Conservation (phyloP, 1,140 invertebrate species). For the Lamellibrachia luymesi region DNA sequence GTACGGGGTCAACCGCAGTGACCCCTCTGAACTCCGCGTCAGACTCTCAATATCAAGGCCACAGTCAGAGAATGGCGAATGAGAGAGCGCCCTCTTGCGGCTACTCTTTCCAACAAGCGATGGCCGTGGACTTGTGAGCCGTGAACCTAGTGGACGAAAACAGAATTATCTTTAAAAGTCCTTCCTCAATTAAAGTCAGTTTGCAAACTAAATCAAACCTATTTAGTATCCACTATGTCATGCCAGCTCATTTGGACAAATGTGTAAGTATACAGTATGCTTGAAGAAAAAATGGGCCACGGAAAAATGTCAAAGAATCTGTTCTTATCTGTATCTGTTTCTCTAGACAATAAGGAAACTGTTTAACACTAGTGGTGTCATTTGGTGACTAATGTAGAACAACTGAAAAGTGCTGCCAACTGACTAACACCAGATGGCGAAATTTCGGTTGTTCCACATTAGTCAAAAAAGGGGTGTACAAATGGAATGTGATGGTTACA, state of each 20-base stretch:
- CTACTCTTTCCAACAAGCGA: slow-evolving; percentile 52
- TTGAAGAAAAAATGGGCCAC: too few species aligned
- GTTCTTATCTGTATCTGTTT: too few species aligned
- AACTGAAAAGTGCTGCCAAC: too few species aligned
- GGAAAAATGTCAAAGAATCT: too few species aligned
- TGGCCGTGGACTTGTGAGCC: slow-evolving; percentile 62
- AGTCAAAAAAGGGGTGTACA: not conserved
- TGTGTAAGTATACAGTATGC: too few species aligned
- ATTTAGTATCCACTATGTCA: not conserved
- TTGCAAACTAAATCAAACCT: not conserved
- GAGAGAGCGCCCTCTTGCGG: slow-evolving; percentile 87
- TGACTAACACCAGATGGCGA: too few species aligned
- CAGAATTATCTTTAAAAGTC: not conserved
- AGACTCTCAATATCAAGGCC: slow-evolving; percentile 92
- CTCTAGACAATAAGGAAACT: too few species aligned
- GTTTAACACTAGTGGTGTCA: too few species aligned
- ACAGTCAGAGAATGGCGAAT: slow-evolving; percentile 87
- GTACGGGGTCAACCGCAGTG: slow-evolving; percentile 78
- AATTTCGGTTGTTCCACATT: too few species aligned
- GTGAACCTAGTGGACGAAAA: slow-evolving; percentile 63
- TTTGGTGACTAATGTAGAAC: too few species aligned
- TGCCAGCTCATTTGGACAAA: not conserved
- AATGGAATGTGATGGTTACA: not conserved
- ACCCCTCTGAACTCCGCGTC: slow-evolving; percentile 92
- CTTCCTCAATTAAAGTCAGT: not conserved